Evolutionary conservation across 2,888 invertebrate genomes (phyloP).

Genomic region (Andrena haemorrhoa): DNA sequence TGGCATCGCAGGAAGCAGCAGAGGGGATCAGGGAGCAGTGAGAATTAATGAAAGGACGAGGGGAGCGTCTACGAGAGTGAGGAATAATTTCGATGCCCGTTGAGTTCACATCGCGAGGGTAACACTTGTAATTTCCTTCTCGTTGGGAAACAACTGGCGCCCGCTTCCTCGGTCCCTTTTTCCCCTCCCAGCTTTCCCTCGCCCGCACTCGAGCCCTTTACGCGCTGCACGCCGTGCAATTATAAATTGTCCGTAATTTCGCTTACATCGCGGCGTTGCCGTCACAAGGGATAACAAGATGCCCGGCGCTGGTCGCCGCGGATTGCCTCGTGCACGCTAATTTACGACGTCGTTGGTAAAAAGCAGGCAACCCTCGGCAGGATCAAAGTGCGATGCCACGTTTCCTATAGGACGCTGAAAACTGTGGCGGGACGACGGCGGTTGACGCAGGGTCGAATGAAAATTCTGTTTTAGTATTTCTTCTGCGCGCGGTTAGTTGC

Average conservation of each 20-base stretch:
- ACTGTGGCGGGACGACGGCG: constrained; percentile 34
- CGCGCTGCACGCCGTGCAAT: constrained; percentile 58
- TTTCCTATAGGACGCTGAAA: neutral
- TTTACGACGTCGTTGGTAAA: constrained; percentile 27
- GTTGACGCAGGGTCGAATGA: constrained; percentile 52
- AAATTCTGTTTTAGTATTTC: constrained; percentile 67
- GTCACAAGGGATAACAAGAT: constrained; percentile 43
- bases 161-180: constrained; percentile 36
- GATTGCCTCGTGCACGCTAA: constrained; percentile 35
- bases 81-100: constrained; percentile 70
- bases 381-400: neutral
- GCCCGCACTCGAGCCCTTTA: constrained; percentile 22
- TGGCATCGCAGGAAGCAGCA: constrained; percentile 34
- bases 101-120: constrained; percentile 66
- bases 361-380: neutral
- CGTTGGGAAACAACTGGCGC: constrained; percentile 71
- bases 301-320: neutral
- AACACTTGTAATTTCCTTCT: constrained; percentile 74
- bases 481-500: constrained; percentile 57
- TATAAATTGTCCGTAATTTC: constrained; percentile 75
- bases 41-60: constrained; percentile 61
- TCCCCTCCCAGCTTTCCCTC: constrained; percentile 10
- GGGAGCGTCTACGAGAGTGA: constrained; percentile 53
- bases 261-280: constrained; percentile 46
- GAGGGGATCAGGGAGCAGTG: constrained; percentile 56